These are phyloP conservation scores for Drosophila obscura DNA, from an alignment of 1,140 invertebrate genomes.

Conservation along the genomic window DNA sequence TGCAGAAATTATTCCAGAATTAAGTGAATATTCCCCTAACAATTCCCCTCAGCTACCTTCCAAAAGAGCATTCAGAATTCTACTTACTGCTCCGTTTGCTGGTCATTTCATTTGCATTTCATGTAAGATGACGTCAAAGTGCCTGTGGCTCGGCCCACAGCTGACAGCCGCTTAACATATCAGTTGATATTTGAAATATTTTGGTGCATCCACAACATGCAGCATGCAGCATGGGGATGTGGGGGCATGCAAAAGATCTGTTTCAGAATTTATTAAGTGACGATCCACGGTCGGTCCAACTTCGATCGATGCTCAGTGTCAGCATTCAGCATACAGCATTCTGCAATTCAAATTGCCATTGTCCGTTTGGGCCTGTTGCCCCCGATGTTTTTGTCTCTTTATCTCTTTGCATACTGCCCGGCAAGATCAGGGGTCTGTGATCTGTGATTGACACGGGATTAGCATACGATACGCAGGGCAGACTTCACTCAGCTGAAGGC, in stretches of 20 bases:
- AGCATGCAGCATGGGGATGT: conserved; percentile 15
- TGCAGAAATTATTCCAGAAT: too few species aligned
- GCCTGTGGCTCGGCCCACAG: conserved; percentile 41
- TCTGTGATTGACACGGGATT: conserved; percentile 76
- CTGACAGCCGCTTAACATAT: conserved; percentile 81
- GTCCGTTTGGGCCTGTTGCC: conserved; percentile 35
- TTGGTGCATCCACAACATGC: conserved; percentile 31
- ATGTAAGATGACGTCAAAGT: conserved; percentile 76
- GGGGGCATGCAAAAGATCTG: conserved; percentile 74
- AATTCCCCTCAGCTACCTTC: too few species aligned
- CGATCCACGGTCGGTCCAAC: conserved; percentile 30
- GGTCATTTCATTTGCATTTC: conserved; percentile 69
- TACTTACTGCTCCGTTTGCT: background rate
- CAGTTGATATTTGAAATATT: conserved; percentile 78
- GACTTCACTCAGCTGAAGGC: conserved; percentile 18
- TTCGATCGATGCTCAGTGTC: conserved; percentile 33
- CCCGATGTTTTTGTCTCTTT: conserved; percentile 25
- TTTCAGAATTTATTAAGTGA: conserved; percentile 82
- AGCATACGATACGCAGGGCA: conserved; percentile 48
- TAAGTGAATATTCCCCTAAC: too few species aligned
- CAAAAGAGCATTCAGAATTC: conserved; percentile 4
- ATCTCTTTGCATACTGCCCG: conserved; percentile 60
- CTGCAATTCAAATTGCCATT: conserved; percentile 82
- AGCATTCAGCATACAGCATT: conserved; percentile 25
- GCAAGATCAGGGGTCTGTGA: conserved; percentile 29